These are phyloP conservation scores for Heliconius nattereri DNA, from an alignment of 1,140 invertebrate genomes.

Conservation along the genomic window DNA sequence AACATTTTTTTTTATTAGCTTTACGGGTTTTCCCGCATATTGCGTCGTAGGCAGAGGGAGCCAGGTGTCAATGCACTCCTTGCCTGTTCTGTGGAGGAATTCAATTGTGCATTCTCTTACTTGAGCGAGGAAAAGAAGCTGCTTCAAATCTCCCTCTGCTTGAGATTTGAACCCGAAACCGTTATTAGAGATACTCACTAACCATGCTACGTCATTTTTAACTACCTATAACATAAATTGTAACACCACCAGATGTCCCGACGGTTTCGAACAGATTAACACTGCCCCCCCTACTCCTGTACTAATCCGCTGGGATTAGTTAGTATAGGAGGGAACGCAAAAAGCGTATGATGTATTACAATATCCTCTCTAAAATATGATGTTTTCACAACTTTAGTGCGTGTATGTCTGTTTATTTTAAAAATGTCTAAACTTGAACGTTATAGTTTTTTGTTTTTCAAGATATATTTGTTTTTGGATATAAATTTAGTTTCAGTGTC, in stretches of 20 bases:
- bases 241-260: neutral
- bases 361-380: conserved; percentile 9
- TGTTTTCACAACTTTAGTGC: neutral
- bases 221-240: conserved; percentile 8
- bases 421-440: neutral
- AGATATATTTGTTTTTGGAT: neutral
- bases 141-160: no score
- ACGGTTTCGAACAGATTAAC: neutral
- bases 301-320: neutral
- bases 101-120: no score
- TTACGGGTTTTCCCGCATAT: neutral
- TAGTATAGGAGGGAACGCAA: neutral
- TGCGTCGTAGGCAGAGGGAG: neutral
- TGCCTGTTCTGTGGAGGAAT: no score
- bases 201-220: no score
- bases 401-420: neutral
- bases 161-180: no score
- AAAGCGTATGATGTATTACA: neutral
- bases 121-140: no score
- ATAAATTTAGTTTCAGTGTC: neutral
- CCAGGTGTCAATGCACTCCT: no score
- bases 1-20: neutral
- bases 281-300: neutral
- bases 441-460: neutral
- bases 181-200: no score